Evolutionary conservation across 2,888 invertebrate genomes (phyloP).

Genomic region (Xylota segnis): DNA sequence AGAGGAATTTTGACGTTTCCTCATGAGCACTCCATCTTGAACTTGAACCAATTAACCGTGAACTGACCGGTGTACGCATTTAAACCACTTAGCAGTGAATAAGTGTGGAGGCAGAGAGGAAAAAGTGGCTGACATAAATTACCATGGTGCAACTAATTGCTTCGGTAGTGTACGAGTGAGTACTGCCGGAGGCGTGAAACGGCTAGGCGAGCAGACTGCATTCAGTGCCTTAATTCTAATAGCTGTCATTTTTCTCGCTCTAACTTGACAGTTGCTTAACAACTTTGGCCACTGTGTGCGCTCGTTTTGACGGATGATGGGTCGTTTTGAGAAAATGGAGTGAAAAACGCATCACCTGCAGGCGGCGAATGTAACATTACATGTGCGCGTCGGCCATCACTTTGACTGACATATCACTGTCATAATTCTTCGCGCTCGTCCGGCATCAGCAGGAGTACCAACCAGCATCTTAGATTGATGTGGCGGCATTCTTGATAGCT

Average conservation of each 20-base stretch:
- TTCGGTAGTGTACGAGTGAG: slow-evolving; percentile 50
- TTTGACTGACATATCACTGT: slow-evolving; percentile 74
- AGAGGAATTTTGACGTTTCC: slow-evolving; percentile 32
- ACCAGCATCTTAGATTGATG: slow-evolving; percentile 46
- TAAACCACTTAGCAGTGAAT: slow-evolving; percentile 42
- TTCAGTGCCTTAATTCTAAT: slow-evolving; percentile 64
- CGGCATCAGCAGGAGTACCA: slow-evolving; percentile 13
- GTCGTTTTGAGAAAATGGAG: slow-evolving; percentile 57
- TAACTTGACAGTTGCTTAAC: slow-evolving; percentile 69
- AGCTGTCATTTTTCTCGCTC: slow-evolving; percentile 72
- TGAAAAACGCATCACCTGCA: slow-evolving; percentile 67
- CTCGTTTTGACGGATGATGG: slow-evolving; percentile 64
- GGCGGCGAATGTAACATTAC: slow-evolving; percentile 54
- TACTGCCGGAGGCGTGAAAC: slow-evolving; percentile 48
- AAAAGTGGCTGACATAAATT: slow-evolving; percentile 55
- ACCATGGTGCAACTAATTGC: slow-evolving; percentile 74
- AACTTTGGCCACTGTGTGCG: slow-evolving; percentile 17
- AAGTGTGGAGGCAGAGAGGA: neutral
- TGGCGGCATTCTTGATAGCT: slow-evolving; percentile 68
- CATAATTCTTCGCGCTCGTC: slow-evolving; percentile 71
- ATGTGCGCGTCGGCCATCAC: slow-evolving; percentile 67
- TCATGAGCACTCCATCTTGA: slow-evolving; percentile 45
- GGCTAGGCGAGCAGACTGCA: slow-evolving; percentile 24
- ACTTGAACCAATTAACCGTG: slow-evolving; percentile 73
- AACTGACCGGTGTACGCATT: slow-evolving; percentile 47